Conservation (phyloP, 1,140 invertebrate genomes). For the Rhizoglyphus robini region DNA sequence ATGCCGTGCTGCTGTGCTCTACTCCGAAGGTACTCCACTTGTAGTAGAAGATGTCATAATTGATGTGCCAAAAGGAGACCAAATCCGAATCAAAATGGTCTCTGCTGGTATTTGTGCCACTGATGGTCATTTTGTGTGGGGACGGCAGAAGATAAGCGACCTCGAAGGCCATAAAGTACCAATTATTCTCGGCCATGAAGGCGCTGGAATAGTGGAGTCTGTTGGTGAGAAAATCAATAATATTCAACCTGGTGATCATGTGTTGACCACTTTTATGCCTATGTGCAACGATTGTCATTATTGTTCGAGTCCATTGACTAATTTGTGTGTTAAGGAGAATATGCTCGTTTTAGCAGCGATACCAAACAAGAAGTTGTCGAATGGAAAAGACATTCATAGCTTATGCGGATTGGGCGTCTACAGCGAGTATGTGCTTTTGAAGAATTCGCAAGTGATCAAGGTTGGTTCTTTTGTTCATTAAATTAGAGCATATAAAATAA, state of each 20-base stretch:
- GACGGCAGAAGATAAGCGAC: conserved; percentile 32
- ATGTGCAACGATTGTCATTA: conserved; percentile 88
- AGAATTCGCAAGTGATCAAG: conserved; percentile 34
- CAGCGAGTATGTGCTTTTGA: background rate
- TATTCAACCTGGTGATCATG: conserved; percentile 53
- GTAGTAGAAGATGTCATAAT: conserved; percentile 41
- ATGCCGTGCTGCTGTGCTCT: conserved; percentile 24
- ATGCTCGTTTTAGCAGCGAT: conserved; percentile 44
- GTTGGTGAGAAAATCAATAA: background rate
- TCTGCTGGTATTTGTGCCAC: conserved; percentile 24
- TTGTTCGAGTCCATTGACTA: background rate
- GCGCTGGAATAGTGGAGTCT: conserved; percentile 8
- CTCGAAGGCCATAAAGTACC: background rate
- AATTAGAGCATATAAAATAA: too few species aligned
- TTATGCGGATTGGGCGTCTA: background rate
- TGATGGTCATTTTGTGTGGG: conserved; percentile 18
- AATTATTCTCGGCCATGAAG: background rate
- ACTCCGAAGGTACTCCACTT: conserved; percentile 31
- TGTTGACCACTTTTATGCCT: conserved; percentile 84
- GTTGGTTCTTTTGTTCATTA: too few species aligned
- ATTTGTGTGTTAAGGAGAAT: conserved; percentile 40
- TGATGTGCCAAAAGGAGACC: conserved; percentile 38
- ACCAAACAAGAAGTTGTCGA: background rate
- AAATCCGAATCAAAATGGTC: conserved; percentile 36
- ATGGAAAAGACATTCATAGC: background rate